These are phyloP conservation scores for Buceros bicornis DNA, from an alignment of 2,797 vertebrate species.

Conservation along the genomic window DNA sequence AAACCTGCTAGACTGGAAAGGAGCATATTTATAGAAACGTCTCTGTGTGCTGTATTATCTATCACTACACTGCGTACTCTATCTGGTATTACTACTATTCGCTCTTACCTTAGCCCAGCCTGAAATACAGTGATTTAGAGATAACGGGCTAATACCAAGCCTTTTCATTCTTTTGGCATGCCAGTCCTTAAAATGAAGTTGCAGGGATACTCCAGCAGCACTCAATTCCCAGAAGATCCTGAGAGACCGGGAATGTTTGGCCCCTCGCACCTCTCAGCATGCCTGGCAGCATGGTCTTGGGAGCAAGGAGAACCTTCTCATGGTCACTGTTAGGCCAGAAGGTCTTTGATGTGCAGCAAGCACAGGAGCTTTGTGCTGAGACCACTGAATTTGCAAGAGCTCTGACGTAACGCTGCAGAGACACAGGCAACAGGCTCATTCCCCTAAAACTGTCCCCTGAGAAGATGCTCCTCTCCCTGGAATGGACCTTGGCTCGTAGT, in stretches of 20 bases:
- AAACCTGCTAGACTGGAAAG: slow-evolving; percentile 72
- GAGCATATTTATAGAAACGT: slow-evolving; percentile 49
- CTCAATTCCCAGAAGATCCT: neutral
- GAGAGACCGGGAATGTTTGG: neutral
- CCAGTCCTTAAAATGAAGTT: neutral
- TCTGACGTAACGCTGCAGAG: neutral
- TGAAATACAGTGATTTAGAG: slow-evolving; percentile 2
- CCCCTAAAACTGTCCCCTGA: neutral
- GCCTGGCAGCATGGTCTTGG: accelerated
- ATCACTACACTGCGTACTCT: neutral
- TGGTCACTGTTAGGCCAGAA: neutral
- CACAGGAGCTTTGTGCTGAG: neutral
- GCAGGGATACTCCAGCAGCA: neutral
- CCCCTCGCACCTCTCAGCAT: neutral
- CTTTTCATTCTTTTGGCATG: neutral
- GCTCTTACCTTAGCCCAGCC: slow-evolving; percentile 32
- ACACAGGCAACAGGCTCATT: neutral
- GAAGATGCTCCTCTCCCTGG: neutral
- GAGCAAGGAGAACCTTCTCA: neutral
- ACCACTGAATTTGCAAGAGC: neutral
- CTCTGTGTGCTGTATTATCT: slow-evolving; percentile 46
- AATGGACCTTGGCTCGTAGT: neutral
- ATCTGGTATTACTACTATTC: slow-evolving; percentile 30
- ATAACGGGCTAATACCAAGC: neutral
- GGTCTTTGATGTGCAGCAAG: neutral